Evolutionary conservation across 2,888 invertebrate species (phyloP), one percentile per base, ranked within the genome.

Genomic region (Julus scanicus): DNA sequence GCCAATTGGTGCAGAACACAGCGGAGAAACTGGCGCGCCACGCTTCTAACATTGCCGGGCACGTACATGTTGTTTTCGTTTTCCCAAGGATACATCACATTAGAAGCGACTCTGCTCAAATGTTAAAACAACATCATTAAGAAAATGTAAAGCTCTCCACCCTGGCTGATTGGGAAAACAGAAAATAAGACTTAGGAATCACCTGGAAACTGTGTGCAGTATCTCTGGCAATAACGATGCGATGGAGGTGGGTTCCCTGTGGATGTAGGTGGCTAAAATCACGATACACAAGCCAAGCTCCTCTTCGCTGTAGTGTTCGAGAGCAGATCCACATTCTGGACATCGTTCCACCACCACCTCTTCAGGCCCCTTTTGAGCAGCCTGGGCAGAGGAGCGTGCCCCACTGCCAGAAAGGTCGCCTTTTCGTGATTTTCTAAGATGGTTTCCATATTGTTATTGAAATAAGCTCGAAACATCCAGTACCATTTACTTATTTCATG

Each of bases 1-100:
- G 99, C 98, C 88, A 99, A 94, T 93, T 99, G 98, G 92, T 99
- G 99, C 88, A 99, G 94, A 89, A 98, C 96, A 92, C 99, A 99
- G 90, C 99, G 95, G 89, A 99, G 94, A 93, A 99, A 98, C 93
- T 99, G 99, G 92, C 98, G 96, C 39, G 99, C 99, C 48, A 99
- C 98, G 91, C 97, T 98, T 90, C 97, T 95, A 4, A 97, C 97
- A 91, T 98, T 97, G 89, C 99, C 98, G 0, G 99, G 98, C 90
- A 99, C 94, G 90, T 98, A 97, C 80, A 97, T 94, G 91, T 95
- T 95, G 90, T 95, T 96, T 92, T 97, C 97, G 89, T 94, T 95
- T 93, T 98, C 97, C 97, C 97, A 98, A 40, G 97, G 95, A 92
- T 96, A 97, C 91, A 95, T 95, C 88, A 96, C 95, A 90, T 95